Conservation (phyloP, 2,797 vertebrate genomes). For the Vireo griseus region DNA sequence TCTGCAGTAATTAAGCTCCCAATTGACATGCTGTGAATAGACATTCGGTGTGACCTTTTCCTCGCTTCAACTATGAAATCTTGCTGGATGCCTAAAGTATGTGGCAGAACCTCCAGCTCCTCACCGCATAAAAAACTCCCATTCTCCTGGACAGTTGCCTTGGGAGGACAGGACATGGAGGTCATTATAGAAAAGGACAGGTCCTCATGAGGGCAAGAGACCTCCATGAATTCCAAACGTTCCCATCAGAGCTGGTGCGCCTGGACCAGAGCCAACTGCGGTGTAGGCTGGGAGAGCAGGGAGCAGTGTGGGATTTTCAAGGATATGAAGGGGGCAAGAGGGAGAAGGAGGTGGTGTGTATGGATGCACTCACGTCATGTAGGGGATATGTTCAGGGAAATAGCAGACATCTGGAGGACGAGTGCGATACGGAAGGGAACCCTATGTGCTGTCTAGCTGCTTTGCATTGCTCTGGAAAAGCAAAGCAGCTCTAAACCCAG, state of each 20-base stretch:
- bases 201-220: background rate
- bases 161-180: background rate
- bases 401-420: background rate
- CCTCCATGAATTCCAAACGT: background rate
- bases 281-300: background rate
- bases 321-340: background rate
- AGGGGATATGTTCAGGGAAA: background rate
- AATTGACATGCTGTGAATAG: background rate
- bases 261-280: background rate
- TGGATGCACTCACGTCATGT: rapidly evolving
- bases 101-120: background rate
- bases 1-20: background rate
- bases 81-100: background rate
- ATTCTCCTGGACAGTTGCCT: background rate
- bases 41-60: background rate
- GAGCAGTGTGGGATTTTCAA: background rate
- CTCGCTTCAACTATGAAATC: background rate
- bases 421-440: background rate
- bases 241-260: background rate
- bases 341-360: background rate
- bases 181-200: background rate
- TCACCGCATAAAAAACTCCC: background rate
- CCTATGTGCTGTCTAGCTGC: slow-evolving; percentile 32
- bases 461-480: slow-evolving; percentile 37
- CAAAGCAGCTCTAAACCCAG: slow-evolving; percentile 31